Evolutionary conservation across 2,888 invertebrate species (phyloP), one percentile per base, ranked within the genome.

Genomic region (Cryptocephalus primarius): DNA sequence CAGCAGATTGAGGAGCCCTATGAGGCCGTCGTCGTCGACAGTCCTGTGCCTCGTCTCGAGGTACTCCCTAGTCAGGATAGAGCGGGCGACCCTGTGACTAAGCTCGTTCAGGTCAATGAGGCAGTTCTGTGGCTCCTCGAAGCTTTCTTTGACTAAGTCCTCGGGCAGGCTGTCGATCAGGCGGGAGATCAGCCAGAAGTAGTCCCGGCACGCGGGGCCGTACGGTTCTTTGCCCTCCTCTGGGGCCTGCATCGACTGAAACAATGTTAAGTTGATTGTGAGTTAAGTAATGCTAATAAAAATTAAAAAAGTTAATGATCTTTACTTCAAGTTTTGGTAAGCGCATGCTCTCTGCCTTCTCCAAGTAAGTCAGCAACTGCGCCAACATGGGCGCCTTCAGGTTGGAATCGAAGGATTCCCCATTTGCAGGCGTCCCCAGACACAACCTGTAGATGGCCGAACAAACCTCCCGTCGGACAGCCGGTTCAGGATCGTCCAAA

Each of bases 181-280:
- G 33, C 92, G 77, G 54, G 92, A 89, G 10, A 92, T 77, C 4
- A 94, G 74, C 92, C 93, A 93, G 68, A 94, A 94, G 69, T 92
- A 95, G 66, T 95, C 94, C 8, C 92, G 75, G 64, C 93, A 94
- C 1, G 93, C 93, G 1, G 93, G 92, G 0, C 93, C 94, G 64
- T 91, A 93, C 0, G 92, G 90, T 63, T 93, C 93, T 64, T 94
- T 91, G n/a, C 88, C 88, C 65, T 87, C 86, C 59, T 86, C 85
- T 0, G 78, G 77, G 40, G 80, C 58, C 40, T 61, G 60, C 36
- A 36, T 36, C n/a, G 36, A n/a, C 36, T 36, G 12, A 36, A 11
- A 36, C 11, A 36, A 36, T 11, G 6, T 12, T 11, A 6, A 36
- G 12, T 34, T n/a, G 9, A 34, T 34, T 34, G n/a, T 36, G 12